phyloP scores from a whole-genome alignment of 2,888 invertebrate species.

The Platynereis dumerilii region DNA sequence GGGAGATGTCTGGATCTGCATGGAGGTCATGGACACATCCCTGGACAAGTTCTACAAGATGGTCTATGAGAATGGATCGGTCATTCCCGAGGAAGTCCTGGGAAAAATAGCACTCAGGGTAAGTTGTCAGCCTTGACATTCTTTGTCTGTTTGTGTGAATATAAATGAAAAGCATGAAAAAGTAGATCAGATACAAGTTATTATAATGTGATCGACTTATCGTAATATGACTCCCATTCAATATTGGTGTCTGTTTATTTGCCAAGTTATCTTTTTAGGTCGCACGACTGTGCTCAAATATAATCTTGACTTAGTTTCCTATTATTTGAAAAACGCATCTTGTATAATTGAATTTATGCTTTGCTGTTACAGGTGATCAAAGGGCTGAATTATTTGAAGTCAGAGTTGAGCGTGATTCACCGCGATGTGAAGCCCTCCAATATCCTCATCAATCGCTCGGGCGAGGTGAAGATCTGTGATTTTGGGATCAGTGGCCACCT shows the following conservation, averaged over 20 bases:
- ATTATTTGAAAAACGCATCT: no score
- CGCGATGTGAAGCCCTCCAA: slow-evolving; percentile 97
- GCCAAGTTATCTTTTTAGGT: no score
- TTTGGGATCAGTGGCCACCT: slow-evolving; percentile 98
- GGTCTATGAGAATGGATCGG: slow-evolving; percentile 68
- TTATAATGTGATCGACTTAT: no score
- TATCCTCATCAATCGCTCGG: slow-evolving; percentile 89
- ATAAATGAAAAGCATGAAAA: no score
- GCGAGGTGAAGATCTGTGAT: slow-evolving; percentile 98
- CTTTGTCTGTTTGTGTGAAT: slow-evolving; percentile 14
- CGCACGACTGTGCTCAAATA: no score
- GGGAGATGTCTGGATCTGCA: slow-evolving; percentile 99
- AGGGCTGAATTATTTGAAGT: slow-evolving; percentile 91
- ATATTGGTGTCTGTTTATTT: no score
- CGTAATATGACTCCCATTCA: no score
- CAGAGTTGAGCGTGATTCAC: slow-evolving; percentile 82
- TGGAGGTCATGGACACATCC: slow-evolving; percentile 99
- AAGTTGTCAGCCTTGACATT: slow-evolving; percentile 26
- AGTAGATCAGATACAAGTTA: no score
- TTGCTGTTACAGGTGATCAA: slow-evolving; percentile 81
- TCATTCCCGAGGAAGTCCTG: slow-evolving; percentile 47
- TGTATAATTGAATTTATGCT: no score
- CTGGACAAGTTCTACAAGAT: slow-evolving; percentile 95
- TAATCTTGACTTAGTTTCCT: no score
- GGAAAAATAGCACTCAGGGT: slow-evolving; percentile 49